Evolutionary conservation across 2,888 invertebrate genomes (phyloP), one percentile per base, ranked within the genome.

Genomic region (Saturnia pavonia): DNA sequence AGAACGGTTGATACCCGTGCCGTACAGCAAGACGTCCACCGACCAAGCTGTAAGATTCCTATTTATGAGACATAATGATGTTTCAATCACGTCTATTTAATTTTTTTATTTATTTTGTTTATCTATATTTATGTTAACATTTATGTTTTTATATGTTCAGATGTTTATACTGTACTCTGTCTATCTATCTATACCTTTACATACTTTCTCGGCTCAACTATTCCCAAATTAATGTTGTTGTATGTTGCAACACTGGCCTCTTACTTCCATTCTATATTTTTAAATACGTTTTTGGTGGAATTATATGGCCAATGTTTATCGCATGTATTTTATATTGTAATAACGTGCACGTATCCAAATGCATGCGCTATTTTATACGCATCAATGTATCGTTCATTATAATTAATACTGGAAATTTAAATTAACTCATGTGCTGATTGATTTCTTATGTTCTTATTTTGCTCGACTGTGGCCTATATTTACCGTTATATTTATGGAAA

Each of bases 21-120:
- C 99, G 95, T 99, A 99, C 97, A 99, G 99, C 98, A 99, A 99
- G 97, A 98, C 98, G 95, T 98, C 98, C 95, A 99, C 99, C 96
- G 99, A 99, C 96, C 99, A 99, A 97, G 99, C 99, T 98, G 99
- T 99, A 99, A 99, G 99, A 97, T 85, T 85, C 86, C 80, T 80
- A 76, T 83, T 82, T 77, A 77, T 77, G 70, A 74, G 81, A 82
- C 77, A 80, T 77, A 81, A 86, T 85, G 89, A 85, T 89, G 86
- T 88, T 86, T 88, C 89, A 88, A 85, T 89, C 90, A 88, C 88
- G 81, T 88, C 84, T 84, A 60, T 60, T 27, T 60, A 14, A 25
- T 25, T 1, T 16, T 60, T 27, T 60, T 25, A 14, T 63, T 63
- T 16, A 25, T 65, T 65, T 40, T 65, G 63, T 84, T 85, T 80